A percentile compares a stretch with the other conserved stretches of the same genome.
phyloP scores from a whole-genome alignment of 2,797 vertebrate genomes.

The Cynopterus sphinx region DNA sequence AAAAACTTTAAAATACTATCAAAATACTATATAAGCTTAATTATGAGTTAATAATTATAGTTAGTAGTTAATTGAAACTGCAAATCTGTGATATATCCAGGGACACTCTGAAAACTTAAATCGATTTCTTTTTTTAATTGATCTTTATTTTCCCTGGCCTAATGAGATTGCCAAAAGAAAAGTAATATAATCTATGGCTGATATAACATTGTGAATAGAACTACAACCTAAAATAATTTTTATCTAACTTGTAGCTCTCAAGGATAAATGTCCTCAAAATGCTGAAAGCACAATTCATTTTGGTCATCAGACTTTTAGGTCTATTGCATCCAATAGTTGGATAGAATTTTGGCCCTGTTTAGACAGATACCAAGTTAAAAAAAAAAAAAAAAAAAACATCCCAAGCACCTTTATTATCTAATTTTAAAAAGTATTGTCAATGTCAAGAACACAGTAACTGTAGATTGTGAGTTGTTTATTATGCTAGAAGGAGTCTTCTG shows the following conservation, averaged over 20 bases:
- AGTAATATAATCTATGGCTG: neutral
- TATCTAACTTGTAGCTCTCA: neutral
- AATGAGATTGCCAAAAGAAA: neutral
- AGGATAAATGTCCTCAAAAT: neutral
- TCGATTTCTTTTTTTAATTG: neutral
- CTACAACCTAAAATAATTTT: neutral
- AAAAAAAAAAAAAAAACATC: too few species aligned
- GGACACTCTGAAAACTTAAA: neutral
- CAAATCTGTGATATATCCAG: neutral
- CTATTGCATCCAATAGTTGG: neutral
- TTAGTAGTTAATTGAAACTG: neutral
- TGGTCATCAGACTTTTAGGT: neutral
- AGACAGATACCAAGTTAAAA: slow-evolving; percentile 37
- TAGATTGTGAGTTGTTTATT: slow-evolving; percentile 67
- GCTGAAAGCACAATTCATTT: neutral
- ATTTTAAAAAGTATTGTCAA: slow-evolving; percentile 68
- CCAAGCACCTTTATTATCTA: slow-evolving; percentile 65
- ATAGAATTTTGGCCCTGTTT: slow-evolving; percentile 34
- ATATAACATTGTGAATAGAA: neutral
- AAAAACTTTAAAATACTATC: neutral
- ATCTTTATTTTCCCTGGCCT: neutral
- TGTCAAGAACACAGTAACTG: slow-evolving; percentile 44
- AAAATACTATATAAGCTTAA: neutral
- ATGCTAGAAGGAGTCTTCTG: slow-evolving; percentile 69
- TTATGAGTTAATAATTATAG: neutral